Evolutionary conservation across 2,888 invertebrate species (phyloP).

Genomic region (Unio pictorum): DNA sequence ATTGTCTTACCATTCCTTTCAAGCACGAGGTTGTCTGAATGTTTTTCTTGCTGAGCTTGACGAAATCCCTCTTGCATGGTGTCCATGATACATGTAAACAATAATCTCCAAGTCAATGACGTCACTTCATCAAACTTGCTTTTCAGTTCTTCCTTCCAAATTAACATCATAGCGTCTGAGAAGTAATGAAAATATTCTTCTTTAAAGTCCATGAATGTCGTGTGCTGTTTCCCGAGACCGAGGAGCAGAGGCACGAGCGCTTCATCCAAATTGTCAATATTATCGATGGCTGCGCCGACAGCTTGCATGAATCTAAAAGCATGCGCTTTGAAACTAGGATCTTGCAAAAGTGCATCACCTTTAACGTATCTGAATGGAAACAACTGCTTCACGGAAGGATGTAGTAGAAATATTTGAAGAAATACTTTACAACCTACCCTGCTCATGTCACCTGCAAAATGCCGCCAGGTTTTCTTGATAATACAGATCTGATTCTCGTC

Average conservation of each 20-base stretch:
- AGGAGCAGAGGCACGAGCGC: conserved; percentile 39
- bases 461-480: conserved; percentile 38
- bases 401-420: conserved; percentile 40
- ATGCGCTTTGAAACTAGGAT: conserved; percentile 41
- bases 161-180: conserved; percentile 45
- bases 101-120: conserved; percentile 30
- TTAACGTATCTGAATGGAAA: conserved; percentile 41
- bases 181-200: conserved; percentile 49
- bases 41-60: too few relatives aligned
- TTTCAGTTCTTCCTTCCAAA: conserved; percentile 44
- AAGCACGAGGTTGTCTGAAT: too few relatives aligned
- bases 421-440: conserved; percentile 43
- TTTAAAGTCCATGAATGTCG: conserved; percentile 44
- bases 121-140: conserved; percentile 28
- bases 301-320: conserved; percentile 60
- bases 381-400: conserved; percentile 44
- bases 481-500: conserved; percentile 20
- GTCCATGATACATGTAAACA: conserved; percentile 48
- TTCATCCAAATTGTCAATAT: conserved; percentile 45
- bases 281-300: conserved; percentile 52
- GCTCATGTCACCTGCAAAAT: conserved; percentile 31
- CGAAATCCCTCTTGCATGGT: conserved; percentile 42
- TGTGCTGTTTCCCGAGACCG: conserved; percentile 47
- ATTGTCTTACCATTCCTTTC: too few relatives aligned
- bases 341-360: conserved; percentile 33